Base-by-base conservation (phyloP, 2,113 vertebrate species). In the Sinocyclocheilus anshuiensis region DNA sequence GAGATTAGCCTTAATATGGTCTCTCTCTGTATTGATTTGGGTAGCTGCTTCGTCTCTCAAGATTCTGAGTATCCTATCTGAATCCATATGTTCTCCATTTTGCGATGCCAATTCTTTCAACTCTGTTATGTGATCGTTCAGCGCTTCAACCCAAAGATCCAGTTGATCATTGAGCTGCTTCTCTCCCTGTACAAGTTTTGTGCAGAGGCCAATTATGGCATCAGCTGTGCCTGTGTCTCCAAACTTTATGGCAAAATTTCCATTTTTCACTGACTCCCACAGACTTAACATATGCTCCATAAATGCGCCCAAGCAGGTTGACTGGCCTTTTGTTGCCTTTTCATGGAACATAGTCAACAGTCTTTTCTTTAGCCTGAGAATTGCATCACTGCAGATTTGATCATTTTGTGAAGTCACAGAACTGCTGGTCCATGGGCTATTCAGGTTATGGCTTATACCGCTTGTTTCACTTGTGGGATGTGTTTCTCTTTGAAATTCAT, bases 191-290 rank as follows among this genome's bases (percentile, higher is more conserved):
- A 89, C 92, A 71, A 93, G 74, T 87, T 93, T 88, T 86, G 87
- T 90, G 86, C 93, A 94, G 29, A 95, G 55, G 22, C 91, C 65
- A 39, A 91, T 90, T 67, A 95, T 93, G 22, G 86, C 84, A 77
- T 91, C 84, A 42, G 92, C 93, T 65, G 87, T 86, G 12, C 90
- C 84, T 10, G 80, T 93, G 57, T 93, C 86, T 86, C 90, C 84
- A 20, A 94, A 88, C 55, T 88, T 83, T 78, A 92, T 86, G 12
- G 89, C 80, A 86, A 93, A 93, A 24, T 89, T 92, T n/a, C 90
- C 87, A 63, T 87, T 83, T 91, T 90, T 93, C 42, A 95, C 90
- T 1, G 82, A 83, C 50, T 93, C 92, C 93, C 95, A 94, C 72
- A 94, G 69, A 18, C 78, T 69, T 85, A 16, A 80, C 86, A 94